A percentile compares a stretch with the other conserved stretches of the same genome.
Conservation (phyloP, 2,888 invertebrate genomes). For the Suillia variegata region DNA sequence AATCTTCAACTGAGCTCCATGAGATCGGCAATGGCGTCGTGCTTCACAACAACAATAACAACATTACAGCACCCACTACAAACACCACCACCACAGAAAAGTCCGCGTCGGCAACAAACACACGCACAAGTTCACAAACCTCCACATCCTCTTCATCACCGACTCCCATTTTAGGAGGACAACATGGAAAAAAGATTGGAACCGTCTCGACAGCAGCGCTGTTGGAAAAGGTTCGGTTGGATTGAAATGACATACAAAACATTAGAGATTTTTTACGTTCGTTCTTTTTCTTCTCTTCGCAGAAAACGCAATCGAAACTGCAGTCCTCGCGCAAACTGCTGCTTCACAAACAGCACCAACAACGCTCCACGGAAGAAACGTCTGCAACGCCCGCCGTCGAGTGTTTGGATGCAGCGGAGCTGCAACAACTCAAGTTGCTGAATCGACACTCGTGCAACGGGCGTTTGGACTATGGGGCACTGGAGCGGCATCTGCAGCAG, state of each 20-base stretch:
- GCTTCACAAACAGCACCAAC: constrained; percentile 32
- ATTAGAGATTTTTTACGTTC: background rate
- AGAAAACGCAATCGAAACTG: constrained; percentile 15
- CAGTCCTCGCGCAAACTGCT: constrained; percentile 7
- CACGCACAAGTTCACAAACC: constrained; percentile 22
- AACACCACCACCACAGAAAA: constrained; percentile 13
- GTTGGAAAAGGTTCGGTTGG: constrained; percentile 28
- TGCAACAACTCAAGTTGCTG: constrained; percentile 34
- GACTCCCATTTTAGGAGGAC: constrained; percentile 26
- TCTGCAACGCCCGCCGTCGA: constrained; percentile 11
- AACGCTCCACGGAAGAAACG: constrained; percentile 25
- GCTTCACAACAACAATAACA: constrained; percentile 22
- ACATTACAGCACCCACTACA: too few species aligned
- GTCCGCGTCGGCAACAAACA: constrained; percentile 13
- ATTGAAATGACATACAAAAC: background rate
- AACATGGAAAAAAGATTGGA: constrained; percentile 30
- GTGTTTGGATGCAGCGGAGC: constrained; percentile 25
- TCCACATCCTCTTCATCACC: too few species aligned
- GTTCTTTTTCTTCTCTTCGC: background rate
- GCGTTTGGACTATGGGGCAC: constrained; percentile 41
- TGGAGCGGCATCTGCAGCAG: constrained; percentile 37
- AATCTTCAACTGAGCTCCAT: constrained; percentile 31
- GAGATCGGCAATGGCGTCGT: constrained; percentile 16
- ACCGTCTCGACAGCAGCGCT: constrained; percentile 11
- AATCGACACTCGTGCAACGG: constrained; percentile 50